Base-by-base conservation (phyloP, 2,888 invertebrate species). In the Phania funesta region DNA sequence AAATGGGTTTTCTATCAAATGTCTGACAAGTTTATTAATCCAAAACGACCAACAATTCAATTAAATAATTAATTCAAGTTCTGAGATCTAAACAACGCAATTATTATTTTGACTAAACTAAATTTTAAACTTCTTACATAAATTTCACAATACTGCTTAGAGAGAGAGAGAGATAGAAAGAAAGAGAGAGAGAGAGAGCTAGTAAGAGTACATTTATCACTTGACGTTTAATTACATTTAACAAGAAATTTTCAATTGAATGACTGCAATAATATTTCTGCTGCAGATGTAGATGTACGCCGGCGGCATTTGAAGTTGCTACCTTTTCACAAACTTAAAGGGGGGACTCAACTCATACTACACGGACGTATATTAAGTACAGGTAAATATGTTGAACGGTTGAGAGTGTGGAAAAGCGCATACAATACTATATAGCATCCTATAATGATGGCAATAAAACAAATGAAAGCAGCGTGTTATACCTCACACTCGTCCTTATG, bases 361-460 rank as follows among this genome's bases (percentile, higher is more conserved):
- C 24, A 44, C 20, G 4, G 16, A 67, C 18, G 29, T 16, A 64
- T n/a, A 16, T 6, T 6, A 16, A 7, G 41, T 44, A 41, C n/a
- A 13, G 41, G 13, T 20, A 6, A 20, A 7, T 22, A 26, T 26
- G 18, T 48, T 32, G 13, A 6, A 6, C 20, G 62, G 26, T n/a
- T 38, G 22, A 62, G n/a, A 38, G 29, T 41, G 7, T 22, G n/a
- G 24, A 8, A 52, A 26, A 22, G 50, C 13, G 1, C 32, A 32
- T 20, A 71, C 50, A 13, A 24, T 50, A 38, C 41, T 70, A 35
- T 48, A 54, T 18, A 32, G 56, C 46, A 65, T 70, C 46, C 76
- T 32, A 32, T 82, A 74, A 74, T 74, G 81, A 82, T 68, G 65
- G 70, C 70, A 78, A 78, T 82, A 78, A 82, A 82, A 82, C 82